Evolutionary conservation across 2,797 vertebrate species (phyloP), one percentile per base, ranked within the genome.

Genomic region (Balearica regulorum): DNA sequence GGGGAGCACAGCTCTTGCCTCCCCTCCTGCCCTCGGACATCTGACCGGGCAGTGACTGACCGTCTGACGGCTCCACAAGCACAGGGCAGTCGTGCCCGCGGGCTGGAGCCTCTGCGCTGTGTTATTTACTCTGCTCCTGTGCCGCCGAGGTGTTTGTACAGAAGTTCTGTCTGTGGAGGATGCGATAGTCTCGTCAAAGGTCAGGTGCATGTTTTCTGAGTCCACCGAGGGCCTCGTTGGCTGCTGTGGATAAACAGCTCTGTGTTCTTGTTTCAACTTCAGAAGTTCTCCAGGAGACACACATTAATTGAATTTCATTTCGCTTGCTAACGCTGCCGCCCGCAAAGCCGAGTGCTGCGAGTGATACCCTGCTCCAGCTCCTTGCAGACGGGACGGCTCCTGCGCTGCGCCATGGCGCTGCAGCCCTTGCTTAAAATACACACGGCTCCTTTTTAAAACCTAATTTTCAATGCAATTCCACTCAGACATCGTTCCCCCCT

Each of bases 81-180:
- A 13, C 0, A 0, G 3, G 25, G 13, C 44, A 11, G n/a, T 26
- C 1, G 0, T 20, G 29, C 37, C 71, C 1, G 1, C 1, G 9
- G 66, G 41, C 69, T 31, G 62, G 7, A 33, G 2, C 13, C 41
- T 55, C 28, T 46, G 62, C 71, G 31, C n/a, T 8, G 5, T 9
- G 70, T 3, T 75, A 35, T 11, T 37, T 3, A 8, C 78, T 35
- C 11, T 16, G 35, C 62, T 78, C 41, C 70, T 12, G 55, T 28
- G 70, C 51, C 4, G 0, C 25, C 21, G 12, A 35, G 69, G 53
- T 26, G 9, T n/a, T 53, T 19, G 75, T 71, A 12, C 57, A 55
- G 49, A 16, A 9, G 54, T 16, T 15, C 66, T 78, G 49, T 24
- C 77, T 9, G 39, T 6, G 57, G 57, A 87, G 73, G 70, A 11